These are phyloP conservation scores for Calidris pygmaea DNA, from an alignment of 2,113 vertebrate genomes.

Conservation along the genomic window DNA sequence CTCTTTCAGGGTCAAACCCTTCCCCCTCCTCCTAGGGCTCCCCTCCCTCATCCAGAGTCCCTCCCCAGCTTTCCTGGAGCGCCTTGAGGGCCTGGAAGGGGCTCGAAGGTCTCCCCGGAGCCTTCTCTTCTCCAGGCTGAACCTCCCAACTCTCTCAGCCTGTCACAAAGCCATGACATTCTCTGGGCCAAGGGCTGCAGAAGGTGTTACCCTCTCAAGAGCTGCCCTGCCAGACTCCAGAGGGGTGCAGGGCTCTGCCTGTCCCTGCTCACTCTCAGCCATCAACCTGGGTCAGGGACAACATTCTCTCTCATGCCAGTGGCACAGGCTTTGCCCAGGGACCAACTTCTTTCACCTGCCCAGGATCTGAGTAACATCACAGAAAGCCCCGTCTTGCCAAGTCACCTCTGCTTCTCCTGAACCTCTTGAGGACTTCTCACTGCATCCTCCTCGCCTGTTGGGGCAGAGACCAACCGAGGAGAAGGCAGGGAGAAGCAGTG, in stretches of 20 bases:
- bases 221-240: background rate
- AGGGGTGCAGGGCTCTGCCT: background rate
- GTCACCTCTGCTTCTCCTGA: fast-evolving
- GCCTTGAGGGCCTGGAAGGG: no score
- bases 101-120: background rate
- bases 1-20: no score
- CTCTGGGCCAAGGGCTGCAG: background rate
- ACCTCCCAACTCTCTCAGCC: background rate
- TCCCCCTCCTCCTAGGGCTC: background rate
- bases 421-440: background rate
- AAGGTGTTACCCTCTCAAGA: fast-evolving
- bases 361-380: background rate
- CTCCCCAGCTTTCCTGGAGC: background rate
- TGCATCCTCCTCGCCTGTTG: fast-evolving
- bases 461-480: background rate
- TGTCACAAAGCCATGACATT: fast-evolving
- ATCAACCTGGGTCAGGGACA: background rate
- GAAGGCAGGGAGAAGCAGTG: background rate
- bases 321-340: background rate
- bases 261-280: background rate
- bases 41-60: background rate
- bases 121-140: background rate
- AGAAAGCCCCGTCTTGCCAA: fast-evolving
- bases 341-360: background rate
- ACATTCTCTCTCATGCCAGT: fast-evolving